phyloP scores from a whole-genome alignment of 30 jellyfish, hydroid and myxozoan genomes.

The Hydractinia symbiolongicarpus region DNA sequence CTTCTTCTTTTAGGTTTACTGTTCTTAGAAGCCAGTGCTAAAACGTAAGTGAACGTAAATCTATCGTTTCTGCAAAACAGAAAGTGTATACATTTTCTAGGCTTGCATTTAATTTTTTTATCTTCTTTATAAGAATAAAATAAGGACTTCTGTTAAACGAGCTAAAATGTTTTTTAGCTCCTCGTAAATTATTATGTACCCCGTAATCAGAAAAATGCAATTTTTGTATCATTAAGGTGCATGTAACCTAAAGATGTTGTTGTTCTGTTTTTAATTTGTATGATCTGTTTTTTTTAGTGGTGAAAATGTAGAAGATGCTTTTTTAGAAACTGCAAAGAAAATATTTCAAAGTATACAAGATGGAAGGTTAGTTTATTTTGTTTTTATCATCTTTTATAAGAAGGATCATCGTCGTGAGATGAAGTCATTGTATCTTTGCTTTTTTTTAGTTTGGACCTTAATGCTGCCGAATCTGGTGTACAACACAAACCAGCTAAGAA shows the following conservation, averaged over 20 bases:
- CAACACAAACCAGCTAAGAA: constrained; percentile 98
- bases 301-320: constrained; percentile 97
- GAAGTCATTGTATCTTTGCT: background rate
- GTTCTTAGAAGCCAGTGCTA: constrained; percentile 99
- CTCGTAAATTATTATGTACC: too few species aligned
- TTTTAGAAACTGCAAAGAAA: constrained; percentile 93
- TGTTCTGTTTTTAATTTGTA: background rate
- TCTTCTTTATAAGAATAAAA: too few species aligned
- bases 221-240: background rate
- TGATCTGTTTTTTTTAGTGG: constrained; percentile 51
- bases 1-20: constrained; percentile 58
- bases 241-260: background rate
- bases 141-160: too few species aligned
- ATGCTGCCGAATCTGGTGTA: constrained; percentile 99
- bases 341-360: constrained; percentile 96
- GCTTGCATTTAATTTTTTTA: background rate
- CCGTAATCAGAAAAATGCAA: too few species aligned
- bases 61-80: background rate
- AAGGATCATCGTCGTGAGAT: background rate
- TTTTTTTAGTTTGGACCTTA: constrained; percentile 74
- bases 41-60: constrained; percentile 62
- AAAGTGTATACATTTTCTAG: background rate
- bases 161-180: too few species aligned
- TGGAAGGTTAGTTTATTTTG: constrained; percentile 71
- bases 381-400: background rate